phyloP scores from a whole-genome alignment of 2,113 vertebrate species.

The Pogonocichla stellata region DNA sequence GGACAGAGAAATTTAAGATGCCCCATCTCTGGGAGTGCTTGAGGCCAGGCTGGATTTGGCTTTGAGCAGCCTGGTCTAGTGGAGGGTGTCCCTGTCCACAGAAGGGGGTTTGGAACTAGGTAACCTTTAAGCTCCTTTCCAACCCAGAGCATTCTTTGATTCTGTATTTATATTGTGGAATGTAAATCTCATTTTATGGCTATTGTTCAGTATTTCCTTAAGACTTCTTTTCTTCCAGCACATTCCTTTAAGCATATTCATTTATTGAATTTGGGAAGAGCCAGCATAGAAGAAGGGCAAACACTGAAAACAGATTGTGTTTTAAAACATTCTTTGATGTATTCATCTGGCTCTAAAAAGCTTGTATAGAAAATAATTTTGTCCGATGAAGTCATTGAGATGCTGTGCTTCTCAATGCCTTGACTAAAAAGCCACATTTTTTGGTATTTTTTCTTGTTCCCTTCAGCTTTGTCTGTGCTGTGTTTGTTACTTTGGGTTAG shows the following conservation, averaged over 20 bases:
- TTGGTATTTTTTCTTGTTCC: not conserved
- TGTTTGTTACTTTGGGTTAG: not conserved
- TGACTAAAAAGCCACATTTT: not conserved
- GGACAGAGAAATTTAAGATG: not conserved
- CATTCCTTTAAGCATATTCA: not conserved
- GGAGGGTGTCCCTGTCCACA: not conserved
- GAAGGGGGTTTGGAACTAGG: not conserved
- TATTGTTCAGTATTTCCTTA: not conserved
- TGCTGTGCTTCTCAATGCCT: not conserved
- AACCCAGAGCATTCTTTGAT: not conserved
- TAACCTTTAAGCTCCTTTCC: not conserved
- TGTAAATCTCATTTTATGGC: not conserved
- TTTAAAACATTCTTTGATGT: not conserved
- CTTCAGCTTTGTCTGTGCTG: not conserved
- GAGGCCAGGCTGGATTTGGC: not conserved
- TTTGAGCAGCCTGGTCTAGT: not conserved
- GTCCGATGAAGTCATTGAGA: not conserved
- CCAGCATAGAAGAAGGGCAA: not conserved
- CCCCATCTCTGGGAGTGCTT: not conserved
- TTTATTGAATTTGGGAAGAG: not conserved
- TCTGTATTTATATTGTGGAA: not conserved
- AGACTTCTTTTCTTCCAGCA: not conserved
- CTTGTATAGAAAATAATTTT: not conserved
- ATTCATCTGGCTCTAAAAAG: not conserved
- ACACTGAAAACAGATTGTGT: not conserved